Base-by-base conservation (phyloP, 2,888 invertebrate species). In the Crematogaster levior region DNA sequence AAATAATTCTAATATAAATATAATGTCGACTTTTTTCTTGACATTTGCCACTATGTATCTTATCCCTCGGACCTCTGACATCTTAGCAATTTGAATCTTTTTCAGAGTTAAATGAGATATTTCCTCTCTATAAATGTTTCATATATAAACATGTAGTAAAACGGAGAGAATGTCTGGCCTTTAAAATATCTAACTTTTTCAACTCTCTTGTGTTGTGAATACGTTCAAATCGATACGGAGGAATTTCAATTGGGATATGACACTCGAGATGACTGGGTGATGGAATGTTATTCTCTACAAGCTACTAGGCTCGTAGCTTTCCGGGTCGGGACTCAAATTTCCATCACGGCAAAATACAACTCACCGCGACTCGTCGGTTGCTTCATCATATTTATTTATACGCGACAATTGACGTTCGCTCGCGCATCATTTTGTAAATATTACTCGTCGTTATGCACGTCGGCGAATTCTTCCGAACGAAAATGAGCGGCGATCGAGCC, bases 391-490 rank as follows among this genome's bases (percentile, higher is more conserved):
- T 80, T 80, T 73, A 73, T 80, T 80, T 80, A 80, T 61, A 68
- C 68, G 56, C 56, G 40, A 37, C 74, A 74, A 77, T 77, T 68
- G 51, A 30, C 61, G 61, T 63, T 61, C 70, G 46, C 27, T 53
- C 51, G 82, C 85, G 84, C 88, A 88, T 89, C 85, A 88, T 89
- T 89, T 85, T 89, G 89, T 87, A 89, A 89, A 89, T 89, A 89
- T 89, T 85, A 86, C 51, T 46, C 34, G 63, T 40, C 37, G 58
- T 82, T 73, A 58, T 70, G 30, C 66, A 12, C 73, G n/a, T 34
- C 40, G 80, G 58, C 46, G 81, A 75, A 73, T 84, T 87, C 87
- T 87, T 83, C 63, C 84, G 63, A 34, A 68, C 82, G 85, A 84
- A 87, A 89, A 90, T 89, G 84, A 83, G 58, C 74, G 77, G 77